phyloP scores from a whole-genome alignment of 1,140 invertebrate genomes.

The Dreissena rostriformis region DNA sequence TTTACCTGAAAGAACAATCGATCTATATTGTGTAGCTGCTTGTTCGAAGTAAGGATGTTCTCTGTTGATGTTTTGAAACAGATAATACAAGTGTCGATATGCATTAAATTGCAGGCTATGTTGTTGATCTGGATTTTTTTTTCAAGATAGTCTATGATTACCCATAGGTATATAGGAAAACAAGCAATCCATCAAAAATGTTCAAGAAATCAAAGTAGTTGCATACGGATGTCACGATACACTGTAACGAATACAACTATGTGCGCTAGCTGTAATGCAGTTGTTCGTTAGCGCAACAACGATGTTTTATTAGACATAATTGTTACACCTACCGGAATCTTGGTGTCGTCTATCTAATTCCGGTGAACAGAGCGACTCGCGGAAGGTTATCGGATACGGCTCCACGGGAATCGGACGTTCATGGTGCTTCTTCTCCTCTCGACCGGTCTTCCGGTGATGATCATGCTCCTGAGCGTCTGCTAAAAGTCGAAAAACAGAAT shows the following conservation, averaged over 20 bases:
- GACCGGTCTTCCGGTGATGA: not conserved
- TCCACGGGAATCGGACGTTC: not conserved
- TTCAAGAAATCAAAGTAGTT: not conserved
- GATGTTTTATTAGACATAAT: not conserved
- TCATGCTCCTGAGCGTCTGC: too few species aligned
- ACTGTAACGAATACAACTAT: not conserved
- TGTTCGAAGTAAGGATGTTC: not conserved
- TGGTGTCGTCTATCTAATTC: not conserved
- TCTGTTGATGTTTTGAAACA: not conserved
- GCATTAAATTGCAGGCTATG: not conserved
- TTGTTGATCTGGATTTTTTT: not conserved
- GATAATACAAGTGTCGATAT: not conserved
- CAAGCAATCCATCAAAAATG: not conserved
- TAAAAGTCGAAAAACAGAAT: too few species aligned
- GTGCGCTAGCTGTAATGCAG: not conserved
- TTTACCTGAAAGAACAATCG: slow-evolving; percentile 4
- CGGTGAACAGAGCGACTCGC: not conserved
- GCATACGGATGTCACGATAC: not conserved
- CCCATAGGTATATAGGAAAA: not conserved
- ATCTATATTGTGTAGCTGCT: not conserved
- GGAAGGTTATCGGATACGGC: slow-evolving; percentile 1
- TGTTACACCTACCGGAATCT: not conserved
- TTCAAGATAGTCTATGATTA: not conserved
- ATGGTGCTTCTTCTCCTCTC: not conserved
- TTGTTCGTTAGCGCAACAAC: not conserved